phyloP scores from a whole-genome alignment of 2,113 vertebrate species.

The Pseudopodoces humilis region DNA sequence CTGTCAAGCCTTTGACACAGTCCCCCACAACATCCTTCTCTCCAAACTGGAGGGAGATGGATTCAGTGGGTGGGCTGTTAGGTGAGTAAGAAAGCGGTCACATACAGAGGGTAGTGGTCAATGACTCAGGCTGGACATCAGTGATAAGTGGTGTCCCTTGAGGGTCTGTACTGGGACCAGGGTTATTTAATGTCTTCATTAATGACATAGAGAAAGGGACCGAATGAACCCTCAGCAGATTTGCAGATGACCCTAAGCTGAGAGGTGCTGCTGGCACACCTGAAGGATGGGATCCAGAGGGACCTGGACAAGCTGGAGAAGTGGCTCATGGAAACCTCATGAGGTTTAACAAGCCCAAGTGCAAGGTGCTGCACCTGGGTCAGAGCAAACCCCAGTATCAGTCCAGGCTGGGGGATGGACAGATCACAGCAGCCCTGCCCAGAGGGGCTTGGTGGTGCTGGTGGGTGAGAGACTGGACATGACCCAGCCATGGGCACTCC shows the following conservation, averaged over 20 bases:
- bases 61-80: too few species aligned
- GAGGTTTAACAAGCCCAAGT: background rate
- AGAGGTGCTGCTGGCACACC: rapidly evolving
- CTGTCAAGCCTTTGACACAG: background rate
- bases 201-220: background rate
- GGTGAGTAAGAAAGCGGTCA: background rate
- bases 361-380: too few species aligned
- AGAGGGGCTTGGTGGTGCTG: background rate
- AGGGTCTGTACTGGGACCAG: background rate
- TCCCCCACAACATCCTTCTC: background rate
- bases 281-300: background rate
- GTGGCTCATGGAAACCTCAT: background rate
- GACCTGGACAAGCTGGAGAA: background rate
- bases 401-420: background rate
- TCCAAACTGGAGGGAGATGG: background rate
- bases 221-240: rapidly evolving
- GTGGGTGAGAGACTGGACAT: background rate
- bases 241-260: background rate
- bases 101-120: background rate
- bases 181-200: background rate
- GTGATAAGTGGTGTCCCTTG: background rate
- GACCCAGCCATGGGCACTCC: background rate
- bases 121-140: background rate
- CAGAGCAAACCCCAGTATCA: rapidly evolving
- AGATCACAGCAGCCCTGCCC: background rate